Conservation (phyloP, 2,113 vertebrate species). For the Oreocharis arfaki region DNA sequence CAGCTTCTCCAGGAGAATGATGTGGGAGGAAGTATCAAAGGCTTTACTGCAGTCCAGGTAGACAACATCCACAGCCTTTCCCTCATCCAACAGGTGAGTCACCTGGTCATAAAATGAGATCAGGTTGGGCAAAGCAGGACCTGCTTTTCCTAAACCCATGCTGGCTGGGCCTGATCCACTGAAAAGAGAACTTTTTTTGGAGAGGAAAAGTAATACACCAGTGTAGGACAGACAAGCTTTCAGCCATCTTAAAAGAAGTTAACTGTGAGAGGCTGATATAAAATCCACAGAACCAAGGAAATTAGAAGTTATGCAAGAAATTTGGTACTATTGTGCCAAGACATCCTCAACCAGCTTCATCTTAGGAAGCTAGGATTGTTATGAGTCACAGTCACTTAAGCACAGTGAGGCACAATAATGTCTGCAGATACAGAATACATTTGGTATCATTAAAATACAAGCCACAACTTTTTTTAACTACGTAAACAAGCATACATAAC, state of each 20-base stretch:
- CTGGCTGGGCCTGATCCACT: background rate
- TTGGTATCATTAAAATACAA: conserved; percentile 14
- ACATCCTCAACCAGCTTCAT: too few species aligned
- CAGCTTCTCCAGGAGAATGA: background rate
- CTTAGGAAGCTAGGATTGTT: background rate
- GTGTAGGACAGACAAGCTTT: background rate
- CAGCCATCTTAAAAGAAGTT: background rate
- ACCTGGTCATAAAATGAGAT: background rate
- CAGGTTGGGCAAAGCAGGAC: background rate
- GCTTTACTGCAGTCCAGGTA: background rate
- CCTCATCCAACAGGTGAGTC: background rate
- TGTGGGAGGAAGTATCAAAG: background rate
- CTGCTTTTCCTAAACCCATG: background rate
- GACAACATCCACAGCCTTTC: background rate
- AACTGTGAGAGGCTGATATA: background rate
- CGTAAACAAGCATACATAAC: background rate
- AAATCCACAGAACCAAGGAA: background rate
- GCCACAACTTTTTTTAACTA: background rate
- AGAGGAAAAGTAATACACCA: background rate
- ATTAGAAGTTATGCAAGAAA: conserved; percentile 6
- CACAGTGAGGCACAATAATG: background rate
- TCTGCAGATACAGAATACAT: background rate
- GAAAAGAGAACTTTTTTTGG: background rate
- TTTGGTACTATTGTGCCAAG: background rate
- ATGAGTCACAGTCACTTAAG: background rate